Evolutionary conservation across 2,113 vertebrate genomes (phyloP).

Genomic region (Tyrannus savana): DNA sequence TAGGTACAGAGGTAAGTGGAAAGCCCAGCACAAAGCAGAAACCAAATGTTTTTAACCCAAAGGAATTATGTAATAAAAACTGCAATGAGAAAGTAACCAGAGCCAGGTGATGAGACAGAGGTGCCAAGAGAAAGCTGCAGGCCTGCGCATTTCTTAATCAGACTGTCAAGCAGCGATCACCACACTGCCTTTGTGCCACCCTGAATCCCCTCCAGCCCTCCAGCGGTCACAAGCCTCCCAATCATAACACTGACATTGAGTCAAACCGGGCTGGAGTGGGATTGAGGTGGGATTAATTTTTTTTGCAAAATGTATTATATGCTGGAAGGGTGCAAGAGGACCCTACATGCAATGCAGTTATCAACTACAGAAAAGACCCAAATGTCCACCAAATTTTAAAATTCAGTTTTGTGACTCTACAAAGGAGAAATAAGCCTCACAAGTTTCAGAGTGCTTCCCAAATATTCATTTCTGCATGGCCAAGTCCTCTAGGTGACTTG

Average conservation of each 20-base stretch:
- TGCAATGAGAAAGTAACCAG: not conserved
- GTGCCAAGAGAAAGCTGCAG: not conserved
- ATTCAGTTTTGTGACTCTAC: not conserved
- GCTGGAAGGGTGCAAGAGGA: not conserved
- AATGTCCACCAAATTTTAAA: not conserved
- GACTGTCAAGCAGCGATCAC: not conserved
- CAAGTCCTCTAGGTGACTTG: not conserved
- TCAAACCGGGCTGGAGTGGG: not conserved
- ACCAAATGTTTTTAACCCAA: not conserved
- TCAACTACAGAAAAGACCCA: not conserved
- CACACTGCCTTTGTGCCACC: not conserved
- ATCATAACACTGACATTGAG: rapidly evolving
- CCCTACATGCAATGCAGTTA: rapidly evolving
- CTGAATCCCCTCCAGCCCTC: not conserved
- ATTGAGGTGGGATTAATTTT: not conserved
- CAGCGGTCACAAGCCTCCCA: rapidly evolving
- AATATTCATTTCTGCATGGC: not conserved
- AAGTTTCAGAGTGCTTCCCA: not conserved
- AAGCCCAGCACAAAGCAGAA: not conserved
- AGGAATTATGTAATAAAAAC: not conserved
- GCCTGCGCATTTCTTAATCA: not conserved
- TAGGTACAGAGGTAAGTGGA: not conserved
- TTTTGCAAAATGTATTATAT: not conserved
- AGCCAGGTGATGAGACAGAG: not conserved
- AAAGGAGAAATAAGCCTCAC: not conserved